Evolutionary conservation across 2,113 vertebrate species (phyloP).

Genomic region (Catharus bicknelli): DNA sequence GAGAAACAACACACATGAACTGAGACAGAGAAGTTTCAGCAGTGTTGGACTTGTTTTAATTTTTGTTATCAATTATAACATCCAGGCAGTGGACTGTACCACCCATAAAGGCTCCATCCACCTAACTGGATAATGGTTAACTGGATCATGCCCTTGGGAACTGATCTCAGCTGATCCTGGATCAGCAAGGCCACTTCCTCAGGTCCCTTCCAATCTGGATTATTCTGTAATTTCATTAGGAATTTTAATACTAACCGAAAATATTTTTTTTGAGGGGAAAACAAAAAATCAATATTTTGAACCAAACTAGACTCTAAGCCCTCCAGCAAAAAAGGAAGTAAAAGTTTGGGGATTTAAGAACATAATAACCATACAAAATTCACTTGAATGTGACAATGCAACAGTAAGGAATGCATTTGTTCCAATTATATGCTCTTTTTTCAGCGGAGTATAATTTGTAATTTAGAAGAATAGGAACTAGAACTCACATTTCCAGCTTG

Average conservation of each 20-base stretch:
- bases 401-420: neutral
- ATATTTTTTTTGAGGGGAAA: accelerated
- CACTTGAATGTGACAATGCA: neutral
- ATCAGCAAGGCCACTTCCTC: neutral
- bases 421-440: neutral
- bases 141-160: neutral
- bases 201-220: neutral
- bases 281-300: neutral
- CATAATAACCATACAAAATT: neutral
- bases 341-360: neutral
- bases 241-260: neutral
- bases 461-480: neutral
- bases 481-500: neutral
- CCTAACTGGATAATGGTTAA: neutral
- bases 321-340: neutral
- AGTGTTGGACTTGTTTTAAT: neutral
- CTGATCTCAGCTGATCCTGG: neutral
- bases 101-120: neutral
- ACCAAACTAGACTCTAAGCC: neutral
- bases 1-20: neutral
- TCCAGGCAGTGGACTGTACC: neutral
- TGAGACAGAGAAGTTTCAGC: neutral
- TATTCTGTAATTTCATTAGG: neutral
- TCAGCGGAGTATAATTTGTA: neutral
- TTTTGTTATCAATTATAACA: neutral